Evolutionary conservation across 2,113 vertebrate genomes (phyloP).

Genomic region (Cyprinus carpio): DNA sequence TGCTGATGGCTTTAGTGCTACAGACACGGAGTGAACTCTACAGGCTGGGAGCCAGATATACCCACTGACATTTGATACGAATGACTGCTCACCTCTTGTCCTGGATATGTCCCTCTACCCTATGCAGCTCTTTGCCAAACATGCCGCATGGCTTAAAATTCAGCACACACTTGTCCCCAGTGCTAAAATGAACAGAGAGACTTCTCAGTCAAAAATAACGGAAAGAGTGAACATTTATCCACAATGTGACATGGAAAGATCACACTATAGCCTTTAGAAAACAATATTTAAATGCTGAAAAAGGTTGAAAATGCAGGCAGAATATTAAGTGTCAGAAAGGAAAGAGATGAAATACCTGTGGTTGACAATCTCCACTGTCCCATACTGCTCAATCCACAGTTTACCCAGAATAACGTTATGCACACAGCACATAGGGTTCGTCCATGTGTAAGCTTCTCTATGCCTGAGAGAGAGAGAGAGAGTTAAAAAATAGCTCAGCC

Average conservation of each 20-base stretch:
- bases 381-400: conserved; percentile 97
- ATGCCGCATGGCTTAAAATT: conserved; percentile 58
- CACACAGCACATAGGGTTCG: conserved; percentile 93
- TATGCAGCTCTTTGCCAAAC: conserved; percentile 95
- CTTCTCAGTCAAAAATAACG: conserved; percentile 36
- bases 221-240: not conserved
- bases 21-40: not conserved
- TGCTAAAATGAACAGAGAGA: conserved; percentile 71
- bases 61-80: conserved; percentile 8
- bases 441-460: conserved; percentile 93
- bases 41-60: conserved; percentile 3
- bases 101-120: conserved; percentile 92
- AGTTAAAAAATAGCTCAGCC: not conserved
- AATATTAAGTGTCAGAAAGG: not conserved
- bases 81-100: conserved; percentile 85
- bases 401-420: conserved; percentile 96
- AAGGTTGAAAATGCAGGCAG: not conserved
- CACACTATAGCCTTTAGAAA: not conserved
- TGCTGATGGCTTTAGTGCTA: not conserved
- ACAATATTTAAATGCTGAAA: not conserved
- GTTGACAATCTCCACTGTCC: conserved; percentile 90
- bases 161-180: conserved; percentile 74
- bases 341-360: conserved; percentile 81
- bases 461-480: conserved; percentile 72
- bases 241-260: not conserved